Conservation (phyloP, 2,797 vertebrate genomes). For the Lagocephalus sceleratus region DNA sequence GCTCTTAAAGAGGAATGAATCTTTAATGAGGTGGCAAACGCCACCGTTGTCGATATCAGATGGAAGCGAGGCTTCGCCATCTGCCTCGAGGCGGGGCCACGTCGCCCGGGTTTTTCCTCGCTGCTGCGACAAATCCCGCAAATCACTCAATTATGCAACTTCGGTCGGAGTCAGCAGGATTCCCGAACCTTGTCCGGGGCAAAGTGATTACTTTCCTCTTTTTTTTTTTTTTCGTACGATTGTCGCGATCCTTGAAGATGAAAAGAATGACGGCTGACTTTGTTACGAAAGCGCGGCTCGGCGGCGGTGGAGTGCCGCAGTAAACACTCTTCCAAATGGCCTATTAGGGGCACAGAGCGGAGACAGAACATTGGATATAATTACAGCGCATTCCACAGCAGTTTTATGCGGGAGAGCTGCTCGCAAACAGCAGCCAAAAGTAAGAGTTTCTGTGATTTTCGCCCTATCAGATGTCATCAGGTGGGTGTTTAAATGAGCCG, state of each 20-base stretch:
- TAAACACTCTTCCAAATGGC: conserved; percentile 50
- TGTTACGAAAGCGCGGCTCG: conserved; percentile 12
- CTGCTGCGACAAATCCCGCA: conserved; percentile 30
- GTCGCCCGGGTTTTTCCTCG: conserved; percentile 31
- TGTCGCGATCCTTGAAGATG: conserved; percentile 9
- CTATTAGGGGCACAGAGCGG: conserved; percentile 52
- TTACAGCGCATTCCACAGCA: conserved; percentile 47
- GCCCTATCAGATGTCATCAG: conserved; percentile 48
- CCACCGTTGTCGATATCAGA: conserved; percentile 58
- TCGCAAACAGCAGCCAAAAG: conserved; percentile 37
- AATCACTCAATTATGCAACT: conserved; percentile 33
- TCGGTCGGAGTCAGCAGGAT: conserved; percentile 14
- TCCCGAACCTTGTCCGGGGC: conserved; percentile 5
- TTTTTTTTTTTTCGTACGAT: neutral
- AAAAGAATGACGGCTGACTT: conserved; percentile 23
- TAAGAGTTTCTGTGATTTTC: conserved; percentile 38
- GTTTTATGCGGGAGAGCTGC: conserved; percentile 45
- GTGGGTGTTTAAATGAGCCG: conserved; percentile 1
- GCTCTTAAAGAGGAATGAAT: conserved; percentile 72
- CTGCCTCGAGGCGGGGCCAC: conserved; percentile 3
- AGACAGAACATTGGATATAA: conserved; percentile 56
- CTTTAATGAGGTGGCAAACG: conserved; percentile 68
- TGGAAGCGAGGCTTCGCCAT: conserved; percentile 38
- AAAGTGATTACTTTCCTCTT: conserved; percentile 1
- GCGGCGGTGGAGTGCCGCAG: conserved; percentile 53